A percentile compares a stretch with the other conserved stretches of the same genome.
Evolutionary conservation across 2,797 vertebrate genomes (phyloP).

Genomic region (Tenualosa thibaudeaui): DNA sequence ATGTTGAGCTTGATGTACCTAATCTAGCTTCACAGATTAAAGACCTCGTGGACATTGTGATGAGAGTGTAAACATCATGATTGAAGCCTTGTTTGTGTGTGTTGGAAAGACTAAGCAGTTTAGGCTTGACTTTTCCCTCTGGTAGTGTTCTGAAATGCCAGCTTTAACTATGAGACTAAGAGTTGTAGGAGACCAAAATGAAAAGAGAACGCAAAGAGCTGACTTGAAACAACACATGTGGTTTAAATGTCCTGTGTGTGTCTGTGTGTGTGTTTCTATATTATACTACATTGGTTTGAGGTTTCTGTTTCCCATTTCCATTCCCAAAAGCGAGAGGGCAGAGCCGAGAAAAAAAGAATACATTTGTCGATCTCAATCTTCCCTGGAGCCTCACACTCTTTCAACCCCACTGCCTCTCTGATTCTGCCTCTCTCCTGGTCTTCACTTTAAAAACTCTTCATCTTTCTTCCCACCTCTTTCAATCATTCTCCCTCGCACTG

Average conservation of each 20-base stretch:
- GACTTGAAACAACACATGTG: conserved; percentile 21
- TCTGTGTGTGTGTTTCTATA: neutral
- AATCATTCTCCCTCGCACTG: conserved; percentile 16
- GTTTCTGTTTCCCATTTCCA: conserved; percentile 36
- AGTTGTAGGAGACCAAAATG: neutral
- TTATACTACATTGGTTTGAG: neutral
- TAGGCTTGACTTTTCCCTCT: neutral
- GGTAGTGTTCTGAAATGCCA: no score
- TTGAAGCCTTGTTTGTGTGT: conserved; percentile 10
- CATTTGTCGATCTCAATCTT: neutral
- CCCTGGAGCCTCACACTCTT: neutral
- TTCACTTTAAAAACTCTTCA: neutral
- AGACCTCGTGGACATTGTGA: neutral
- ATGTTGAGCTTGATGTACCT: neutral
- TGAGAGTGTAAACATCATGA: neutral
- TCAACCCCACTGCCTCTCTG: neutral
- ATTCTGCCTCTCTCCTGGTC: neutral
- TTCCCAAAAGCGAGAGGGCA: neutral
- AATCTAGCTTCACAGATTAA: neutral
- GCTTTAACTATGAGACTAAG: neutral
- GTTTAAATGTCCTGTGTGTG: neutral
- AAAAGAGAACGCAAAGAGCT: neutral
- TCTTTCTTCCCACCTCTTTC: neutral
- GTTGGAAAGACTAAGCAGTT: neutral
- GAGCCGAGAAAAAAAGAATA: neutral